Conservation (phyloP, 2,797 vertebrate genomes). For the Microhierax caerulescens region DNA sequence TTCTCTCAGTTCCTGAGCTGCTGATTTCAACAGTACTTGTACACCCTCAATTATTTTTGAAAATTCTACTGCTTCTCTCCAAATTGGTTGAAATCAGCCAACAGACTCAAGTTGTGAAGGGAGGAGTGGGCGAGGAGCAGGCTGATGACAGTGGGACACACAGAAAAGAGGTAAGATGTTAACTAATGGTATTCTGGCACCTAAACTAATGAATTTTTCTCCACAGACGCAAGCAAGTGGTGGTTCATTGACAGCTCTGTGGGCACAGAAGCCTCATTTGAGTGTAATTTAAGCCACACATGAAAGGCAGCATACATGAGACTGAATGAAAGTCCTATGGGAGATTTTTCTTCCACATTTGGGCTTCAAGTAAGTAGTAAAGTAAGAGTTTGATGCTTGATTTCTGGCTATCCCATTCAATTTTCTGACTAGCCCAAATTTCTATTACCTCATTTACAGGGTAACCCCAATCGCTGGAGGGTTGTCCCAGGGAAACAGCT, state of each 20-base stretch:
- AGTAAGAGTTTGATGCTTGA: neutral
- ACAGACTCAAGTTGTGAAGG: neutral
- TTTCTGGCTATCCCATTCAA: neutral
- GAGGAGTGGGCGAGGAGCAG: neutral
- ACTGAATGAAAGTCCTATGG: neutral
- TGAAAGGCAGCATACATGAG: neutral
- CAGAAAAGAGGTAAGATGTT: neutral
- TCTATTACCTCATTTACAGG: neutral
- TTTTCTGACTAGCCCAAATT: neutral
- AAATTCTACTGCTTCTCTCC: neutral
- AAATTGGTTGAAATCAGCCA: neutral
- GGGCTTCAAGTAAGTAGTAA: neutral
- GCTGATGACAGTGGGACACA: neutral
- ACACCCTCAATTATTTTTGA: neutral
- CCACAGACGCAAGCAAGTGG: neutral
- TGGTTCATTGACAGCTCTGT: neutral
- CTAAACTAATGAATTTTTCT: neutral
- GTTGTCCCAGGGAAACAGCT: neutral
- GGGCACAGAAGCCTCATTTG: neutral
- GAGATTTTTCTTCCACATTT: neutral
- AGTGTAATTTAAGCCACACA: slow-evolving; percentile 1
- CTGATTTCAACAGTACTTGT: neutral
- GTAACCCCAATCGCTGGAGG: neutral
- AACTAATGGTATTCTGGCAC: slow-evolving; percentile 11
- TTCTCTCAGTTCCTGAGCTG: neutral